Evolutionary conservation across 92 coral and sea anemone species (phyloP).

Genomic region (Parazoanthus atlanticus): DNA sequence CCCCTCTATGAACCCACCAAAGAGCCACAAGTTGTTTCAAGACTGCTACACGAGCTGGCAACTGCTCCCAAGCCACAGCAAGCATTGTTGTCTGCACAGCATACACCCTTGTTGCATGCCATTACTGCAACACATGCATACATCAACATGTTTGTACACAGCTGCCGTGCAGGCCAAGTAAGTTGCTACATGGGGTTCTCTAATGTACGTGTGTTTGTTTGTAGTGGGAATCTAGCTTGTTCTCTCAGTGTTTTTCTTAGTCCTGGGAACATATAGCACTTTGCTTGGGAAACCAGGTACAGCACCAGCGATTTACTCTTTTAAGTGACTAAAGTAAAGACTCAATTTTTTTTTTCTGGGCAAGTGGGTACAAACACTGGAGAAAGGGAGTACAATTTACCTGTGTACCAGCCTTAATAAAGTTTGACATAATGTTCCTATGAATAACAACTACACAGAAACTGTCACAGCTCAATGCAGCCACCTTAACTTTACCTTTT

Average conservation of each 20-base stretch:
- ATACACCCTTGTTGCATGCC: slow-evolving; percentile 87
- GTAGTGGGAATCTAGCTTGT: neutral
- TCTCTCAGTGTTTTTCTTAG: too few species aligned
- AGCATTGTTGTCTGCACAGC: slow-evolving; percentile 86
- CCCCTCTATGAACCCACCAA: slow-evolving; percentile 65
- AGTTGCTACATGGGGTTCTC: neutral
- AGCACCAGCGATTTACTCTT: too few species aligned
- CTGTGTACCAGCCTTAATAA: too few species aligned
- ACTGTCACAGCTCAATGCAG: too few species aligned
- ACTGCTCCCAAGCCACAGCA: slow-evolving; percentile 78
- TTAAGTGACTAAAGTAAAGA: too few species aligned
- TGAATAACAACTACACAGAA: too few species aligned
- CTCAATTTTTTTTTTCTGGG: too few species aligned
- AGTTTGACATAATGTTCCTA: too few species aligned
- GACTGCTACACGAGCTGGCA: slow-evolving; percentile 83
- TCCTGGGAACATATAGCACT: too few species aligned
- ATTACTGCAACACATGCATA: slow-evolving; percentile 92
- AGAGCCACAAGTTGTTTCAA: slow-evolving; percentile 67
- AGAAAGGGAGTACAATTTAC: neutral
- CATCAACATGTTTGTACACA: slow-evolving; percentile 91
- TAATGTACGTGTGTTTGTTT: neutral
- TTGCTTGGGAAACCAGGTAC: too few species aligned
- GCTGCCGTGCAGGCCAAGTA: slow-evolving; percentile 90
- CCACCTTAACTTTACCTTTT: neutral
- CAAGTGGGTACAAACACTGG: too few species aligned